Conservation (phyloP, 1,140 invertebrate species). For the Drosophila ambigua region DNA sequence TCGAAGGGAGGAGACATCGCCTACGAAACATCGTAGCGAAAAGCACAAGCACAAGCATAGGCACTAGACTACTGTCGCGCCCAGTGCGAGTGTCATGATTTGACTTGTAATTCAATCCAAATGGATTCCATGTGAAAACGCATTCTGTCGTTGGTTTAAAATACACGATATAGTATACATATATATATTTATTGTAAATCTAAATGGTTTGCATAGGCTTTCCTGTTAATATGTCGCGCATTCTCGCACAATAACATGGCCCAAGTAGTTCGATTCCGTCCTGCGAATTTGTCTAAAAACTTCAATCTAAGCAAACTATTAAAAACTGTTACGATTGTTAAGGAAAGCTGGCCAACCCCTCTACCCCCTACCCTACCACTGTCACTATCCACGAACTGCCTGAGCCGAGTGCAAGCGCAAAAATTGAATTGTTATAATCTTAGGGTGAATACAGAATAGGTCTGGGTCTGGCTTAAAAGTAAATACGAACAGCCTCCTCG, state of each 20-base stretch:
- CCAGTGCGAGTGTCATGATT: not conserved
- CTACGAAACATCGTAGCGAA: constrained; percentile 55
- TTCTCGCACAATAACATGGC: constrained; percentile 29
- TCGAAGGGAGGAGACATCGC: constrained; percentile 49
- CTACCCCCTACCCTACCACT: too few relatives aligned
- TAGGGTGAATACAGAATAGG: constrained; percentile 33
- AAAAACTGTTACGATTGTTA: constrained; percentile 41
- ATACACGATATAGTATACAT: constrained; percentile 42
- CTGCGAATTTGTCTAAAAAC: constrained; percentile 69
- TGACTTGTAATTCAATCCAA: not conserved
- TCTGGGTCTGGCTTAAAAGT: constrained; percentile 88
- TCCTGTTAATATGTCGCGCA: constrained; percentile 31
- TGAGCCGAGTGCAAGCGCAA: constrained; percentile 31
- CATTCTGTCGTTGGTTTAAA: constrained; percentile 27
- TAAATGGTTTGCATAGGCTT: constrained; percentile 28
- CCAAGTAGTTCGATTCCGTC: constrained; percentile 53
- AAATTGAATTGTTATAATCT: constrained; percentile 34
- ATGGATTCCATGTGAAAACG: constrained; percentile 18
- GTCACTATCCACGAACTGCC: constrained; percentile 15
- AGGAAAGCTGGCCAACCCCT: constrained; percentile 54
- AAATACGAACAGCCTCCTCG: constrained; percentile 95
- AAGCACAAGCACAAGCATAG: constrained; percentile 76
- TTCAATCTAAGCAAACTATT: constrained; percentile 50
- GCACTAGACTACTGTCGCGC: constrained; percentile 36
- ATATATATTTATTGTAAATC: constrained; percentile 42